A percentile compares a stretch with the other conserved stretches of the same genome.
Evolutionary conservation across 1,140 invertebrate genomes (phyloP).

Genomic region (Ceratitis capitata): DNA sequence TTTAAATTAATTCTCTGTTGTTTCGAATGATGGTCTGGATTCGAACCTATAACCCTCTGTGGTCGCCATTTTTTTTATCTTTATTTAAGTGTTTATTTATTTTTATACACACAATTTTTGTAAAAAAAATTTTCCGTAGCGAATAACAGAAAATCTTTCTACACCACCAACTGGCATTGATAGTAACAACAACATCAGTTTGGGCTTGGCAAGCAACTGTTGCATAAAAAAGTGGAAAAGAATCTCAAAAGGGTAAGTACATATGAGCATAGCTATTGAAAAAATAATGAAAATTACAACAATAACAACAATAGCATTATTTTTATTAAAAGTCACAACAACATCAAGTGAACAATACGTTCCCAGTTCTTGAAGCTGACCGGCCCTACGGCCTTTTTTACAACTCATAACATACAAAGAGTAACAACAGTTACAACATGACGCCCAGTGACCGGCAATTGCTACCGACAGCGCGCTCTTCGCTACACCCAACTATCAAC

Average conservation of each 20-base stretch:
- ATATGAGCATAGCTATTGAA: not conserved
- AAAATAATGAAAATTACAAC: too few species aligned
- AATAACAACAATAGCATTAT: not conserved
- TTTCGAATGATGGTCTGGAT: too few species aligned
- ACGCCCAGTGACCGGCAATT: conserved; percentile 14
- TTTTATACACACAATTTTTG: too few species aligned
- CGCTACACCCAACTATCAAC: not conserved
- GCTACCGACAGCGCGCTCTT: not conserved
- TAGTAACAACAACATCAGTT: not conserved
- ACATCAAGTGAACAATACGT: not conserved
- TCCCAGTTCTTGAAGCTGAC: not conserved
- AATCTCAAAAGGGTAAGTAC: not conserved
- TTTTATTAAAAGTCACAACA: not conserved
- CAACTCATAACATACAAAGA: not conserved
- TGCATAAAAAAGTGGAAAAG: not conserved
- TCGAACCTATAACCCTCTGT: too few species aligned
- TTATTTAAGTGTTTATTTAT: too few species aligned
- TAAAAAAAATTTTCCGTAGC: too few species aligned
- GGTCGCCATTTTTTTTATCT: too few species aligned
- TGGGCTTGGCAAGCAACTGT: not conserved
- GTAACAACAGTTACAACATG: conserved; percentile 17
- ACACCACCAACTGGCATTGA: not conserved
- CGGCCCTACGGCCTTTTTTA: not conserved
- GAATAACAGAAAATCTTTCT: too few species aligned
- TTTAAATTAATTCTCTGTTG: too few species aligned